phyloP scores from a whole-genome alignment of 2,888 invertebrate genomes.

The Epiblema foenella region DNA sequence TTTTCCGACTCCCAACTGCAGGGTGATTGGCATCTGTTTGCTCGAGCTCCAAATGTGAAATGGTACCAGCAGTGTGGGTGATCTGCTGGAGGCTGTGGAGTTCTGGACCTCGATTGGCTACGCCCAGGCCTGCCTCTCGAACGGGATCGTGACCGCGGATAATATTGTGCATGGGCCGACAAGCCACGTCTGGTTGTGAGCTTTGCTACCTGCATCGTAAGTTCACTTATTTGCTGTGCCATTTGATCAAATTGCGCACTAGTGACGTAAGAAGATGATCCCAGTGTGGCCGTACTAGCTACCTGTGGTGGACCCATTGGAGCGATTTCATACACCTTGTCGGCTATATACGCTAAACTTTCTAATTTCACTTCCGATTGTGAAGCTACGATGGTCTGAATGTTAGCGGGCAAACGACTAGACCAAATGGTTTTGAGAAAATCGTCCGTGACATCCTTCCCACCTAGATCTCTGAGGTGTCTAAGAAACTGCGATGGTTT shows the following conservation, averaged over 20 bases:
- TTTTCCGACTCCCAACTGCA: slow-evolving; percentile 46
- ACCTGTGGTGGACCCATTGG: slow-evolving; percentile 3
- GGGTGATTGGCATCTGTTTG: slow-evolving; percentile 37
- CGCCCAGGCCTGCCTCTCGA: background rate
- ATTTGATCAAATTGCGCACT: slow-evolving; percentile 5
- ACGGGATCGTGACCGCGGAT: slow-evolving; percentile 5
- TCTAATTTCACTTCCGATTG: slow-evolving; percentile 1
- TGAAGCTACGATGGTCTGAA: slow-evolving; percentile 8
- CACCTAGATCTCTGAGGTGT: slow-evolving; percentile 4
- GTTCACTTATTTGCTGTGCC: slow-evolving; percentile 2
- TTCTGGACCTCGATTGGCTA: slow-evolving; percentile 6
- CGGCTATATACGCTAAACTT: slow-evolving; percentile 3
- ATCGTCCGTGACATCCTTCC: background rate
- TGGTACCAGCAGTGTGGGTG: slow-evolving; percentile 45
- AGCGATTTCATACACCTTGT: slow-evolving; percentile 3
- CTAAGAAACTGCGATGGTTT: slow-evolving; percentile 36
- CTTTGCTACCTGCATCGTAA: slow-evolving; percentile 9
- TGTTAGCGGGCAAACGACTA: slow-evolving; percentile 6
- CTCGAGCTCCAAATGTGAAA: slow-evolving; percentile 10
- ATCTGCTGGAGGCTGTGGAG: background rate
- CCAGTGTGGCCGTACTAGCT: no score
- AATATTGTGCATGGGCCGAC: background rate
- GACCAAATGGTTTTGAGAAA: slow-evolving; percentile 7
- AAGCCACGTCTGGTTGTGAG: background rate
- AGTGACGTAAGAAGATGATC: background rate